A percentile compares a stretch with the other conserved stretches of the same genome.
Conservation (phyloP, 2,113 vertebrate species). For the Macaca mulatta region DNA sequence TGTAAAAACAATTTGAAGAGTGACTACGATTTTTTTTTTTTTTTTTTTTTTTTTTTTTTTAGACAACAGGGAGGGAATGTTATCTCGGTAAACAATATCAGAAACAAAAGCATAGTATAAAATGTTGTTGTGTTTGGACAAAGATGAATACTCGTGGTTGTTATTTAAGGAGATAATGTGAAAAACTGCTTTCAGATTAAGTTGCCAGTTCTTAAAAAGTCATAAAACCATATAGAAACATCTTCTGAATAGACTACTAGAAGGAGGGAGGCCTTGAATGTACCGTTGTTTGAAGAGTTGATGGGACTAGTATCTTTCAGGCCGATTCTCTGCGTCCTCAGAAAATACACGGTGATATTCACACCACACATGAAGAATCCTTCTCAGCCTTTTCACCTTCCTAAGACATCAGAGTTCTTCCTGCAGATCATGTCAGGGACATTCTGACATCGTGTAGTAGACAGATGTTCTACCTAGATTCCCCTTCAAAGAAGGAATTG, state of each 20-base stretch:
- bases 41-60: neutral
- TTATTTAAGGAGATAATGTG: neutral
- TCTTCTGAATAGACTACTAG: neutral
- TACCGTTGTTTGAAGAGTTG: neutral
- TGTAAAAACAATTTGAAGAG: neutral
- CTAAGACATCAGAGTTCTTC: neutral
- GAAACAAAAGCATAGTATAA: neutral
- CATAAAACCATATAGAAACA: neutral
- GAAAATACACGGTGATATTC: neutral
- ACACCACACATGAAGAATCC: neutral
- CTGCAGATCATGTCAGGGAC: neutral
- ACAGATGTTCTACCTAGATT: neutral
- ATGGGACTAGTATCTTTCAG: neutral
- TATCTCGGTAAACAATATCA: neutral
- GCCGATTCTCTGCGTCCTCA: neutral
- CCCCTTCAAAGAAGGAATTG: neutral
- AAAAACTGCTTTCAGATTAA: neutral
- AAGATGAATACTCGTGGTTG: neutral
- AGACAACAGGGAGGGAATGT: neutral
- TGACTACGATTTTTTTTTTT: neutral
- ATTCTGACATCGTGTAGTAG: neutral
- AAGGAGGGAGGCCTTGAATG: neutral
- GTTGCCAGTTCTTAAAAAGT: neutral
- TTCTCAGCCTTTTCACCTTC: neutral
- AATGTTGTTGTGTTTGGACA: neutral